Base-by-base conservation (phyloP, 1,140 invertebrate species). In the Tetragnatha versicolor region DNA sequence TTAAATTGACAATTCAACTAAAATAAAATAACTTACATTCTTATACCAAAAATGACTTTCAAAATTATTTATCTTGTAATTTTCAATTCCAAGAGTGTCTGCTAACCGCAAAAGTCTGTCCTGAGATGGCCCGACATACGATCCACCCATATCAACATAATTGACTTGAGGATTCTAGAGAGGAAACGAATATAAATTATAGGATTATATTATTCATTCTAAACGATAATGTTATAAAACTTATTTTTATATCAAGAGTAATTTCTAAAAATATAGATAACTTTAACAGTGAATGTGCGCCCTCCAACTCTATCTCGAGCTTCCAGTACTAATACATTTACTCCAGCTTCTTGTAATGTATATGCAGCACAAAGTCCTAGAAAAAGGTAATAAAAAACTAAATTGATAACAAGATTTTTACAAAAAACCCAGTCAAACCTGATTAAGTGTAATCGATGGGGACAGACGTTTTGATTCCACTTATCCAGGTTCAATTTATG, bases 291-390 rank as follows among this genome's bases (percentile, higher is more conserved):
- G 14, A 79, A 81, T 9, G 85, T 86, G 39, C 86, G 53, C 20
- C 86, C 86, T 27, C 86, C 86, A 39, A 86, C 85, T 61, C 86
- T 31, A 58, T 86, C 84, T 20, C 85, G 70, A 2, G 86, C 86
- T 80, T 86, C 86, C n/a, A 86, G 66, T 7, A 86, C 82, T 20
- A 85, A 10, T 4, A 86, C 84, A 45, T 83, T 81, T 1, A 84
- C 10, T 22, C 83, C 84, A n/a, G 51, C 10, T 35, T 81, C 78
- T 2, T 9, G n/a, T 6, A 82, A 39, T 37, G 37, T 29, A 39
- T 75, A 75, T 2, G 79, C 81, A 47, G 78, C 72, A 25, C 51
- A 72, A 4, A 82, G 37, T 12, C 79, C 79, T 76, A 27, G 55
- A 58, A 55, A 47, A 5, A 45, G 25, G 25, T 6, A 17, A 42